Conservation (phyloP, 1,140 invertebrate genomes). For the Argopecten irradians region DNA sequence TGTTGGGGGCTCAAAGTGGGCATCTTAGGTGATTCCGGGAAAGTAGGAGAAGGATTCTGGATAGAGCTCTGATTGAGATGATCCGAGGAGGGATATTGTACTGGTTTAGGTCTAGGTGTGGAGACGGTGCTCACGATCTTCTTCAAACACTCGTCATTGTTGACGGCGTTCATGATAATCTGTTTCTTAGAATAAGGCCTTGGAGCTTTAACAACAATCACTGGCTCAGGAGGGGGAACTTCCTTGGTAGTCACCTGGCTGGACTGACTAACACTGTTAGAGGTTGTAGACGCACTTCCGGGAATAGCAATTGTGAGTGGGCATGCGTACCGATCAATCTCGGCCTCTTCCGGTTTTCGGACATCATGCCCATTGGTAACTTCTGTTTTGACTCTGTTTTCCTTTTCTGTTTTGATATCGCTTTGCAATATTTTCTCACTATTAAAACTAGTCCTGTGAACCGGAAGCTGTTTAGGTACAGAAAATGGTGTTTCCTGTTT, state of each 20-base stretch:
- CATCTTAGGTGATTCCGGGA: slow-evolving; percentile 69
- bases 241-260: slow-evolving; percentile 24
- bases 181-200: slow-evolving; percentile 61
- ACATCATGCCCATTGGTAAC: neutral
- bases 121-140: slow-evolving; percentile 47
- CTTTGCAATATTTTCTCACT: neutral
- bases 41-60: slow-evolving; percentile 37
- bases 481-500: neutral
- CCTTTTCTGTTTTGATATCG: neutral
- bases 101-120: slow-evolving; percentile 31
- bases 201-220: neutral
- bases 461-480: neutral
- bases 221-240: neutral
- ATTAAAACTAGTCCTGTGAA: neutral
- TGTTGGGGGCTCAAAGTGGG: slow-evolving; percentile 69
- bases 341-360: neutral
- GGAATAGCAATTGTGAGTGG: slow-evolving; percentile 43
- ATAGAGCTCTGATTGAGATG: neutral
- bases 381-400: neutral
- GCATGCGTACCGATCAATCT: neutral
- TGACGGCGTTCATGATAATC: slow-evolving; percentile 67
- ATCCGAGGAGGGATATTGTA: slow-evolving; percentile 23
- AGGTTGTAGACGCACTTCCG: neutral
- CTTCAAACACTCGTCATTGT: slow-evolving; percentile 65
- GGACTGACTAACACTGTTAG: neutral